Percentiles rank a stretch among this genome's conserved stretches.
phyloP scores from a whole-genome alignment of 2,113 vertebrate genomes.

The Chaetodon trifascialis region DNA sequence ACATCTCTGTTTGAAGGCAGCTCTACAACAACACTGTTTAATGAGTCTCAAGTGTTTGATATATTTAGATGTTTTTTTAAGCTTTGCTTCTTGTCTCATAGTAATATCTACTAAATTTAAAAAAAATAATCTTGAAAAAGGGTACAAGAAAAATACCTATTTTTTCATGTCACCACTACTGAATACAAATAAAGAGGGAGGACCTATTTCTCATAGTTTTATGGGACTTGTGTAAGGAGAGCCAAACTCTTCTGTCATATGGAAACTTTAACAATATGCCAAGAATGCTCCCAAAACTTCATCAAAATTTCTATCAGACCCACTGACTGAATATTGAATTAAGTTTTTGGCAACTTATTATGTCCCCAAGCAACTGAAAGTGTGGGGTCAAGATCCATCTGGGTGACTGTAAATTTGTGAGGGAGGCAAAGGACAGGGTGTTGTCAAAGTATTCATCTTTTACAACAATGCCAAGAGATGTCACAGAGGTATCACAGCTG shows the following conservation, averaged over 20 bases:
- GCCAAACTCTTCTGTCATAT: not conserved
- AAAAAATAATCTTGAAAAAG: too few species aligned
- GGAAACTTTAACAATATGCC: not conserved
- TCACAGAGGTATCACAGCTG: not conserved
- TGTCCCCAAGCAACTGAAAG: not conserved
- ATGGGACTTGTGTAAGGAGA: not conserved
- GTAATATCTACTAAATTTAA: not conserved
- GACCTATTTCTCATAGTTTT: not conserved
- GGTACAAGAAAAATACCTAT: not conserved
- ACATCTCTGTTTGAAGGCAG: not conserved
- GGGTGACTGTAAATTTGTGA: not conserved
- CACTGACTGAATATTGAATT: not conserved
- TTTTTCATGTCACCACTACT: not conserved
- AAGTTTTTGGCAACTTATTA: not conserved
- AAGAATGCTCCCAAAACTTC: not conserved
- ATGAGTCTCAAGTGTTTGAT: not conserved
- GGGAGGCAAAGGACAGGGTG: not conserved
- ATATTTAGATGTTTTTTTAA: not conserved
- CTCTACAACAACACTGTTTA: not conserved
- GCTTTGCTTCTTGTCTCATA: not conserved
- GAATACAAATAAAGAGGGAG: not conserved
- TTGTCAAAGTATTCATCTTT: not conserved
- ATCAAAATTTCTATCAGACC: not conserved
- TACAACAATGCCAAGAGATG: not conserved
- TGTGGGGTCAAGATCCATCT: not conserved